A percentile compares a stretch with the other conserved stretches of the same genome.
Conservation (phyloP, 1,140 invertebrate genomes). For the Catajapyx aquilonaris region DNA sequence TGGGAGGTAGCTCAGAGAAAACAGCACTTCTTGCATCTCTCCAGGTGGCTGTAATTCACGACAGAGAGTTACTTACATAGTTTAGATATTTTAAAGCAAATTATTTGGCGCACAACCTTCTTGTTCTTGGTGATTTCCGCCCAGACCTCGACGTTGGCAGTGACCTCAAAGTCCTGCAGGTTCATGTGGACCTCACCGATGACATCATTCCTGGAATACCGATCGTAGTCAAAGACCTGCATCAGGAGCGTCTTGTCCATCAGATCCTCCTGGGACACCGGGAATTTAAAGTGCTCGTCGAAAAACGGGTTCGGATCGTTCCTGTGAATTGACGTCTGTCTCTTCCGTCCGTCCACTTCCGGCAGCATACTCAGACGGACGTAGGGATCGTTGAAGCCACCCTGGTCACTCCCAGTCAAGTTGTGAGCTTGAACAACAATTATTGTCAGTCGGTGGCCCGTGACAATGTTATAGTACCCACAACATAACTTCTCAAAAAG, state of each 20-base stretch:
- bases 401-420: conserved; percentile 52
- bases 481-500: too few species aligned
- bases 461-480: too few species aligned
- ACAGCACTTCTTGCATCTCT: conserved; percentile 53
- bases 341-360: conserved; percentile 57
- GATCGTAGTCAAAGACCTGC: conserved; percentile 47
- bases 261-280: conserved; percentile 55
- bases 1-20: conserved; percentile 65
- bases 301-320: conserved; percentile 58
- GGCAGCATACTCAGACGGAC: conserved; percentile 50
- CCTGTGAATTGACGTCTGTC: conserved; percentile 55
- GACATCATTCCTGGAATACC: conserved; percentile 55
- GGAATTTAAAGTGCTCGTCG: conserved; percentile 68
- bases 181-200: conserved; percentile 50
- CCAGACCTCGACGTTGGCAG: conserved; percentile 51
- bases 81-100: not conserved
- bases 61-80: too few species aligned
- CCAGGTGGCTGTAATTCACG: conserved; percentile 32
- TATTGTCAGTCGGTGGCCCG: too few species aligned
- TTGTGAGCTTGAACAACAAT: conserved; percentile 42
- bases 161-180: conserved; percentile 42
- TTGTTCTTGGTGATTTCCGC: conserved; percentile 50
- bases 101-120: conserved; percentile 19
- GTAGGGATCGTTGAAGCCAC: conserved; percentile 72
- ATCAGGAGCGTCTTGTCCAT: conserved; percentile 47